A percentile compares a stretch with the other conserved stretches of the same genome.
phyloP scores from a whole-genome alignment of 2,113 vertebrate genomes.

The Rostratula benghalensis region DNA sequence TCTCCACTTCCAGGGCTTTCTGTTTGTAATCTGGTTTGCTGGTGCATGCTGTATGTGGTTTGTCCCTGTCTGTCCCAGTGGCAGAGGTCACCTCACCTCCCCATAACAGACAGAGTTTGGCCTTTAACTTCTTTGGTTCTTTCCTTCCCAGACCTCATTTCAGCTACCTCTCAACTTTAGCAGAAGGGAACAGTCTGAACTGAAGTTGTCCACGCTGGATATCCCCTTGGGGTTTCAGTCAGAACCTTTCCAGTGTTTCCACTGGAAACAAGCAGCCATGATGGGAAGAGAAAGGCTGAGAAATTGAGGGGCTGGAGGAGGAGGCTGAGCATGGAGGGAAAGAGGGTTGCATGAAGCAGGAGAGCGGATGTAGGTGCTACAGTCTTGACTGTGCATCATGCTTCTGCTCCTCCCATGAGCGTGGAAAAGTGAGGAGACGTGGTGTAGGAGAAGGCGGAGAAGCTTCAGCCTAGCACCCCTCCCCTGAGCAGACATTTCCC shows the following conservation, averaged over 20 bases:
- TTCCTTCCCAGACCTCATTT: not conserved
- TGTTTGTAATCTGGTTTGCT: not conserved
- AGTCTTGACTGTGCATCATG: not conserved
- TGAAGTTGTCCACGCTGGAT: not conserved
- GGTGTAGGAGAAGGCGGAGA: not conserved
- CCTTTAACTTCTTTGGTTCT: not conserved
- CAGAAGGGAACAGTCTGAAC: not conserved
- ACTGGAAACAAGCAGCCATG: not conserved
- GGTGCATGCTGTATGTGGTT: rapidly evolving
- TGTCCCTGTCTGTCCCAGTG: not conserved
- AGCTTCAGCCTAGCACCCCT: not conserved
- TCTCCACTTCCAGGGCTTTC: not conserved
- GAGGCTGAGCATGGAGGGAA: not conserved
- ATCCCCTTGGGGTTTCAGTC: not conserved
- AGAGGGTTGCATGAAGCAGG: not conserved
- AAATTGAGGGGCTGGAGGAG: not conserved
- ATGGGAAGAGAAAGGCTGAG: not conserved
- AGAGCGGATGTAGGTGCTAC: not conserved
- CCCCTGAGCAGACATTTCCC: not conserved
- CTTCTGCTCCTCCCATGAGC: not conserved
- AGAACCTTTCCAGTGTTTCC: not conserved
- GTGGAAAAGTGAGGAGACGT: not conserved
- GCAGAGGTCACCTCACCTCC: not conserved
- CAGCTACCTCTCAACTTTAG: not conserved
- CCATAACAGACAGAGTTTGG: not conserved